Percentiles rank a stretch among this genome's conserved stretches.
These are phyloP conservation scores for Himalopsyche phryganea DNA, from an alignment of 1,140 invertebrate species.

Conservation along the genomic window DNA sequence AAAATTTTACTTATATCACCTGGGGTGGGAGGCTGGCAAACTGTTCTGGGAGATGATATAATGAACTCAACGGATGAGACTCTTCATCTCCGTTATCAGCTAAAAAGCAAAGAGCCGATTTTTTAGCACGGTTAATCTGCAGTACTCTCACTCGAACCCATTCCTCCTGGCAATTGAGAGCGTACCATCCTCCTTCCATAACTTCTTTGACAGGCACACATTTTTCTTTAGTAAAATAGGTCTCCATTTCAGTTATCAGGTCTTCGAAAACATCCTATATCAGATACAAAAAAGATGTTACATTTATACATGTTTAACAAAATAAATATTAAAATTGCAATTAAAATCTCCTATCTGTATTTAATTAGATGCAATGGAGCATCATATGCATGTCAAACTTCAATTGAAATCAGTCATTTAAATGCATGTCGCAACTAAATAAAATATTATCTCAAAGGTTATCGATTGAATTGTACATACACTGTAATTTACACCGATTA, in stretches of 20 bases:
- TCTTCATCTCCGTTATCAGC: slow-evolving; percentile 63
- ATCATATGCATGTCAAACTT: no score
- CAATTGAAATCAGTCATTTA: no score
- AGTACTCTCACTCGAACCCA: slow-evolving; percentile 61
- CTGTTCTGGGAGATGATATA: slow-evolving; percentile 54
- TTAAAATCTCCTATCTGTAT: slow-evolving; percentile 1
- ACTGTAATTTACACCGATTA: slow-evolving; percentile 54
- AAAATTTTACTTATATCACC: no score
- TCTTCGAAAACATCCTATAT: slow-evolving; percentile 51
- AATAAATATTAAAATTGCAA: background rate
- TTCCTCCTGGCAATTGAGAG: slow-evolving; percentile 53
- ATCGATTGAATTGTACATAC: no score
- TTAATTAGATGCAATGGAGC: slow-evolving; percentile 8
- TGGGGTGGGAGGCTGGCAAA: slow-evolving; percentile 59
- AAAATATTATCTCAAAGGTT: no score
- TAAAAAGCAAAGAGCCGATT: slow-evolving; percentile 54
- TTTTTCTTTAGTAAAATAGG: slow-evolving; percentile 46
- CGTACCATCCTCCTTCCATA: slow-evolving; percentile 53
- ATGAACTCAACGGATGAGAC: slow-evolving; percentile 42
- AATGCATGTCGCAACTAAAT: no score
- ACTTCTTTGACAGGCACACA: slow-evolving; percentile 35
- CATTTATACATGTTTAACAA: background rate
- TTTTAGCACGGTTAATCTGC: slow-evolving; percentile 42
- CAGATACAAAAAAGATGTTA: background rate
- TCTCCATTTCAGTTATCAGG: slow-evolving; percentile 55